These are phyloP conservation scores for Cremastinae sp. DNA, from an alignment of 2,888 invertebrate genomes.

Conservation along the genomic window DNA sequence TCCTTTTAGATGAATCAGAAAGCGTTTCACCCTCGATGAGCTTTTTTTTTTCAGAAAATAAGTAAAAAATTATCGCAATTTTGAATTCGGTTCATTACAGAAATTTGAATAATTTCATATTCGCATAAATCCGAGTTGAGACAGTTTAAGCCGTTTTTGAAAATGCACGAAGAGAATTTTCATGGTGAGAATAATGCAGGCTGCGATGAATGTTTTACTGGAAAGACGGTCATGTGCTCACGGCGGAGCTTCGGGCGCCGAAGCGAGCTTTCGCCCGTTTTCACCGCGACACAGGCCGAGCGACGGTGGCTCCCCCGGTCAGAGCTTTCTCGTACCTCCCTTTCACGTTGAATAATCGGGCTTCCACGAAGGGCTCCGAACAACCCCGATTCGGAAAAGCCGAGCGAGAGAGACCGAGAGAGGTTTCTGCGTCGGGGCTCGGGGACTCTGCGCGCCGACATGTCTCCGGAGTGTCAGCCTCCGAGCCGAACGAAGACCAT, in stretches of 20 bases:
- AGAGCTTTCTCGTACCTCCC: conserved; percentile 1
- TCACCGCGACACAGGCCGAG: conserved; percentile 6
- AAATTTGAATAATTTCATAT: too few relatives aligned
- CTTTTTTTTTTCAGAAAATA: too few relatives aligned
- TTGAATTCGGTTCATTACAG: too few relatives aligned
- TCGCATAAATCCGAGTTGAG: too few relatives aligned
- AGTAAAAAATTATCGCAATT: too few relatives aligned
- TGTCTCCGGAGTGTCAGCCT: conserved; percentile 70
- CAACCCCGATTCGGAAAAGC: conserved; percentile 59
- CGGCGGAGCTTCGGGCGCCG: conserved; percentile 42
- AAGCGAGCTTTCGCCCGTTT: conserved; percentile 42
- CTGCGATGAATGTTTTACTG: too few relatives aligned
- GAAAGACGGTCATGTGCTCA: neutral
- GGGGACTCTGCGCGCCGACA: conserved; percentile 67
- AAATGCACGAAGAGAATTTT: too few relatives aligned
- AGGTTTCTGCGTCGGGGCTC: conserved; percentile 67
- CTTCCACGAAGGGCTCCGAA: conserved; percentile 64
- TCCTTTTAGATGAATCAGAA: too few relatives aligned
- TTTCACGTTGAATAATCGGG: conserved; percentile 26
- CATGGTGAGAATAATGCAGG: too few relatives aligned
- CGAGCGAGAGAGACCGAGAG: conserved; percentile 58
- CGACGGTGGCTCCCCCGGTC: conserved; percentile 37
- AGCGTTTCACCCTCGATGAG: too few relatives aligned
- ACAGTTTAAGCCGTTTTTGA: too few relatives aligned
- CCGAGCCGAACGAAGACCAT: conserved; percentile 65